These are phyloP conservation scores for Eulithis testata DNA, from an alignment of 2,888 invertebrate species.

Conservation along the genomic window DNA sequence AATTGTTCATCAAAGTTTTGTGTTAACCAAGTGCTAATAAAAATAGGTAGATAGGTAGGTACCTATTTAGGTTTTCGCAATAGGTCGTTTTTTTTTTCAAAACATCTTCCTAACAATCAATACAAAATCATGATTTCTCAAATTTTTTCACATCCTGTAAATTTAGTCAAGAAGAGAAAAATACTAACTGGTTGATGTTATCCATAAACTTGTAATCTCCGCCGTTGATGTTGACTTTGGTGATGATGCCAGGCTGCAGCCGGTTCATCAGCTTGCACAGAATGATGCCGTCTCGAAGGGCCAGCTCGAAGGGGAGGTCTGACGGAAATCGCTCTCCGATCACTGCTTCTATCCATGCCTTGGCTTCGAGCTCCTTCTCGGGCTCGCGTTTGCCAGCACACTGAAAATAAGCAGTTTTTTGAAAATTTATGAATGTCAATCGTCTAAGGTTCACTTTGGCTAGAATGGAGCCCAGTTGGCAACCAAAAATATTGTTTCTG, in stretches of 20 bases:
- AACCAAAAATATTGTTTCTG: too few relatives aligned
- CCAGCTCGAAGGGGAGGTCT: slow-evolving; percentile 89
- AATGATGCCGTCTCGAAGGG: slow-evolving; percentile 92
- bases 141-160: not conserved
- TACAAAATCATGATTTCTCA: too few relatives aligned
- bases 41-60: too few relatives aligned
- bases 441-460: too few relatives aligned
- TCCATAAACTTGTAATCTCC: slow-evolving; percentile 99
- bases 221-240: slow-evolving; percentile 92
- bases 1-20: not conserved
- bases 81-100: too few relatives aligned
- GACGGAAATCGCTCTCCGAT: slow-evolving; percentile 91
- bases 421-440: too few relatives aligned
- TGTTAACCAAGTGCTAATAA: too few relatives aligned
- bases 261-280: slow-evolving; percentile 96
- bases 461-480: too few relatives aligned
- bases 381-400: slow-evolving; percentile 92
- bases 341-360: slow-evolving; percentile 93
- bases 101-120: too few relatives aligned
- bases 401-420: slow-evolving; percentile 71
- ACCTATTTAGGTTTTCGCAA: too few relatives aligned
- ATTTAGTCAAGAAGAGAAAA: not conserved
- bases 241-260: slow-evolving; percentile 92
- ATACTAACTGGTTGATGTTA: slow-evolving; percentile 94
- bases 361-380: slow-evolving; percentile 91